Evolutionary conservation across 2,113 vertebrate species (phyloP).

Genomic region (Cichladusa arquata): DNA sequence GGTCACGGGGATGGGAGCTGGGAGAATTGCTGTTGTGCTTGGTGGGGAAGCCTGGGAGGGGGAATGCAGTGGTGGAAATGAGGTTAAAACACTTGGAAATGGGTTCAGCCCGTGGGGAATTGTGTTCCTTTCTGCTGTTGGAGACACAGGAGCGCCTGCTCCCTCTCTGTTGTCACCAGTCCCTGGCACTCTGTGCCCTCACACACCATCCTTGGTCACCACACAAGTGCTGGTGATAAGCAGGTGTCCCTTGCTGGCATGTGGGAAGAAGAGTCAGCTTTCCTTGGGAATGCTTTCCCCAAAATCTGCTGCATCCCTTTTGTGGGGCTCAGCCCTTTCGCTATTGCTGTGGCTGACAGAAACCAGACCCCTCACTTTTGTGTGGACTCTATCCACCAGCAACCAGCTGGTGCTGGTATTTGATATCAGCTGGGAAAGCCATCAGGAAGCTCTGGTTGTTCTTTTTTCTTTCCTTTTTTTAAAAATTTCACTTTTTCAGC

Average conservation of each 20-base stretch:
- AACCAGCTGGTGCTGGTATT: neutral
- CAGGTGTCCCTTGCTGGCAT: neutral
- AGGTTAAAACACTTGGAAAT: neutral
- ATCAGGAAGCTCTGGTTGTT: neutral
- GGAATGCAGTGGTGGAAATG: neutral
- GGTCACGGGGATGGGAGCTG: neutral
- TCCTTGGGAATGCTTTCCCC: neutral
- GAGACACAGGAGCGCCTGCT: fast-evolving
- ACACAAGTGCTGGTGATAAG: neutral
- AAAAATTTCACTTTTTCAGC: neutral
- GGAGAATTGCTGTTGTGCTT: neutral
- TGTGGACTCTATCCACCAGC: neutral
- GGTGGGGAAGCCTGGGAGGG: neutral
- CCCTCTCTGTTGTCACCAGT: neutral
- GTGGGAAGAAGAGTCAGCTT: neutral
- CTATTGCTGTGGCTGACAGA: constrained; percentile 21
- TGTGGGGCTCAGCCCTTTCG: neutral
- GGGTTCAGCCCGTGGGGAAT: neutral
- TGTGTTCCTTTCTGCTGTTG: neutral
- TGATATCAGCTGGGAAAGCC: neutral
- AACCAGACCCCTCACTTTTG: neutral
- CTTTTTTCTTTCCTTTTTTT: neutral
- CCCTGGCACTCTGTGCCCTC: neutral
- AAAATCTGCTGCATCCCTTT: neutral
- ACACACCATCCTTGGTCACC: fast-evolving